phyloP scores from a whole-genome alignment of 2,888 invertebrate genomes.

The Acrobasis consociella region DNA sequence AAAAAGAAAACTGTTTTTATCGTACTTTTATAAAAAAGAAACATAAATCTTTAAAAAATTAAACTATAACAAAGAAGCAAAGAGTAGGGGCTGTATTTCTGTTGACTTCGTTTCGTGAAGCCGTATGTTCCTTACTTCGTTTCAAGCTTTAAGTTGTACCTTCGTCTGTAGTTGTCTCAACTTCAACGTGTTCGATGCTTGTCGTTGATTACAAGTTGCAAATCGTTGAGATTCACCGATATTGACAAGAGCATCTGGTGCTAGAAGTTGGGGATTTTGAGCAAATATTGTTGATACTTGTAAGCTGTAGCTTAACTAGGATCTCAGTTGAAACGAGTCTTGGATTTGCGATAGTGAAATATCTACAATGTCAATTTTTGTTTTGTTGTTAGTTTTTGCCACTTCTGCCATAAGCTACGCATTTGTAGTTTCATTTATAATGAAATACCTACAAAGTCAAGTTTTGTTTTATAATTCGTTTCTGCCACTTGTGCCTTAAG shows the following conservation, averaged over 20 bases:
- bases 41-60: too few relatives aligned
- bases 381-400: too few relatives aligned
- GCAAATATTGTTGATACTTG: constrained; percentile 7
- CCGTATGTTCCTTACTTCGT: constrained; percentile 44
- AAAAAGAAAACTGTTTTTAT: too few relatives aligned
- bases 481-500: too few relatives aligned
- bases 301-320: neutral
- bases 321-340: neutral
- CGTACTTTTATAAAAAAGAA: too few relatives aligned
- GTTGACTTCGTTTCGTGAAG: constrained; percentile 35
- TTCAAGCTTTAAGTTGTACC: constrained; percentile 46
- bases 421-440: too few relatives aligned
- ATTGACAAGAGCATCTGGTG: constrained; percentile 13
- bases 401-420: too few relatives aligned
- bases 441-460: too few relatives aligned
- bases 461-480: too few relatives aligned
- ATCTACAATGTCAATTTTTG: too few relatives aligned
- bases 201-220: constrained; percentile 9
- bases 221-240: neutral
- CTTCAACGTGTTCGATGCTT: constrained; percentile 21
- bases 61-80: constrained; percentile 9
- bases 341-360: neutral
- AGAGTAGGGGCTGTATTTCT: constrained; percentile 42
- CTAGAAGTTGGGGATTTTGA: constrained; percentile 3
- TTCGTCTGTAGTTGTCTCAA: constrained; percentile 33